These are phyloP conservation scores for Oeneis ivallda DNA, from an alignment of 2,888 invertebrate genomes.

Conservation along the genomic window DNA sequence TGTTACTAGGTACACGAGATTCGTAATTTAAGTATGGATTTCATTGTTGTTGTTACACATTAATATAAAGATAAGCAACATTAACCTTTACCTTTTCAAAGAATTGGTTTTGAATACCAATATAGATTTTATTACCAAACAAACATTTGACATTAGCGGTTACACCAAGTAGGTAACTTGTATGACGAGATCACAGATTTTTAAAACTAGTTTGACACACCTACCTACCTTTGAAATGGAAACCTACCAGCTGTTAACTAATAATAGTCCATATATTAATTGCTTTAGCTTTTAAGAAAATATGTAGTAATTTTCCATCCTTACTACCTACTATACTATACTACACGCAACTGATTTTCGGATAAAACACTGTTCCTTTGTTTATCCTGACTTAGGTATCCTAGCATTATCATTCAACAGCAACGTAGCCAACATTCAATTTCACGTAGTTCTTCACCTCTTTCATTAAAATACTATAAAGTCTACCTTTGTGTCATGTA, in stretches of 20 bases:
- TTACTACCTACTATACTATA: not conserved
- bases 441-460: too few species aligned
- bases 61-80: not conserved
- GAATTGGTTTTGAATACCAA: not conserved
- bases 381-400: too few species aligned
- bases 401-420: too few species aligned
- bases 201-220: conserved; percentile 15
- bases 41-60: not conserved
- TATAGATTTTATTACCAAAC: conserved; percentile 7
- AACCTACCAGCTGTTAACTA: conserved; percentile 13
- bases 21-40: not conserved
- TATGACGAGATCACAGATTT: conserved; percentile 10
- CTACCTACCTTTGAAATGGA: conserved; percentile 19
- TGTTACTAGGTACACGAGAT: not conserved
- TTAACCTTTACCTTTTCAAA: conserved; percentile 7
- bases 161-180: not conserved
- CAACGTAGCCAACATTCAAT: too few species aligned
- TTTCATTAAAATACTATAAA: too few species aligned
- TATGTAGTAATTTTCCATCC: not conserved
- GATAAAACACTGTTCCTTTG: too few species aligned
- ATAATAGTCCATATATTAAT: conserved; percentile 1
- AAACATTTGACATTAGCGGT: not conserved
- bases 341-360: not conserved
- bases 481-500: too few species aligned
- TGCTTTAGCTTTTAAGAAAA: conserved; percentile 1